Conservation (phyloP, 2,797 vertebrate genomes). For the Enoplosus armatus region DNA sequence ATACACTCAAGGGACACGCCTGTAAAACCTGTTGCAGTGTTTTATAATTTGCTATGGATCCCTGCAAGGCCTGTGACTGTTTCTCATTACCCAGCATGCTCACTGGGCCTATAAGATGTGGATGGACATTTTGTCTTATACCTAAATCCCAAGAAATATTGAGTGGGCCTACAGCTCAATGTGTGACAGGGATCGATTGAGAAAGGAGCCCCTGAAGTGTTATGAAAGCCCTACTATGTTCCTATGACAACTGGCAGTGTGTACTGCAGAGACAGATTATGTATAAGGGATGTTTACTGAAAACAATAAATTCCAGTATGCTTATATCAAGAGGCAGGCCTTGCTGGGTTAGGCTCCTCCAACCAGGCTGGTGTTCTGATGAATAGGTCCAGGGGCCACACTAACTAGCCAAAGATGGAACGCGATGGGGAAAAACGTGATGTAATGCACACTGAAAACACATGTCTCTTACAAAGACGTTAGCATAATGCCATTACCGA, state of each 20-base stretch:
- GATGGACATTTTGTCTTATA: conserved; percentile 60
- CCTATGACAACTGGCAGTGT: conserved; percentile 72
- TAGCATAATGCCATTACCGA: conserved; percentile 48
- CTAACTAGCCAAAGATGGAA: conserved; percentile 66
- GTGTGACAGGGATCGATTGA: conserved; percentile 53
- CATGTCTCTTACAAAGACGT: conserved; percentile 53
- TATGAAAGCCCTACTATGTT: conserved; percentile 77
- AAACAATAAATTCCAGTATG: conserved; percentile 84
- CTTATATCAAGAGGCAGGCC: conserved; percentile 72
- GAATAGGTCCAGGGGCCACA: conserved; percentile 44
- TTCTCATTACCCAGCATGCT: conserved; percentile 75
- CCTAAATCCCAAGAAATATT: conserved; percentile 45
- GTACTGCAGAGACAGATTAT: conserved; percentile 69
- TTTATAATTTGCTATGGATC: conserved; percentile 73
- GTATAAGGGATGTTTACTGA: conserved; percentile 78
- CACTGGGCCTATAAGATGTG: conserved; percentile 48
- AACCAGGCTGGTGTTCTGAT: conserved; percentile 42
- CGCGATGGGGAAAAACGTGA: conserved; percentile 26
- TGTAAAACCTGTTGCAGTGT: conserved; percentile 69
- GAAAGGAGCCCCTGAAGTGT: conserved; percentile 68
- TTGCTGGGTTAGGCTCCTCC: conserved; percentile 39
- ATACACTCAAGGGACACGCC: conserved; percentile 63
- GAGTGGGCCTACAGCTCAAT: conserved; percentile 26
- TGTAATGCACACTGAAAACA: conserved; percentile 63
- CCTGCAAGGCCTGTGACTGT: conserved; percentile 57